A percentile compares a stretch with the other conserved stretches of the same genome.
Evolutionary conservation across 2,888 invertebrate genomes (phyloP).

Genomic region (Stegana nigrithorax): DNA sequence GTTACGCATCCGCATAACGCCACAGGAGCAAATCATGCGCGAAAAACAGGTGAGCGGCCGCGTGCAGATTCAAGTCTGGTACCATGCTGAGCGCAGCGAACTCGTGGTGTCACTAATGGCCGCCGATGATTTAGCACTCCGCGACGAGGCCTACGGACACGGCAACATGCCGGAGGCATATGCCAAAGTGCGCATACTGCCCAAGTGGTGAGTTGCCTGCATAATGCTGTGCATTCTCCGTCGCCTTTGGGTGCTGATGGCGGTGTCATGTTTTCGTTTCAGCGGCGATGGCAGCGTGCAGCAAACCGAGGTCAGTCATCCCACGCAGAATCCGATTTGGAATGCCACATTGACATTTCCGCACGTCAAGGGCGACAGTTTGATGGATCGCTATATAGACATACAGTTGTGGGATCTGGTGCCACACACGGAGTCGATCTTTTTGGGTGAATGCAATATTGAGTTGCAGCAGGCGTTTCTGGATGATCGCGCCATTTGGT

Average conservation of each 20-base stretch:
- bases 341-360: slow-evolving; percentile 89
- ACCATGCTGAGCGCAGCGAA: slow-evolving; percentile 85
- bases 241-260: too few relatives aligned
- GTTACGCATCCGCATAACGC: too few relatives aligned
- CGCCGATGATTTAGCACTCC: slow-evolving; percentile 83
- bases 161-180: slow-evolving; percentile 86
- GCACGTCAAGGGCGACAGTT: slow-evolving; percentile 81
- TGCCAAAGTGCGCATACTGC: slow-evolving; percentile 83
- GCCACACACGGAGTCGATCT: slow-evolving; percentile 84
- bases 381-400: slow-evolving; percentile 84
- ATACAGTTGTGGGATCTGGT: slow-evolving; percentile 90
- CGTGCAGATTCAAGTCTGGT: slow-evolving; percentile 90
- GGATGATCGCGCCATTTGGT: slow-evolving; percentile 91
- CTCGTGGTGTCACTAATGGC: slow-evolving; percentile 87
- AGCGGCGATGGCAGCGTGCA: slow-evolving; percentile 82
- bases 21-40: slow-evolving; percentile 78
- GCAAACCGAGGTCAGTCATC: slow-evolving; percentile 87
- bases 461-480: slow-evolving; percentile 79
- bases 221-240: not conserved
- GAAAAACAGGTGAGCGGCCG: slow-evolving; percentile 83
- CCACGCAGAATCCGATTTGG: slow-evolving; percentile 91
- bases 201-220: slow-evolving; percentile 78
- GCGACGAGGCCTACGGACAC: slow-evolving; percentile 83
- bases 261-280: too few relatives aligned
- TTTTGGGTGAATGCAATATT: slow-evolving; percentile 83